phyloP scores from a whole-genome alignment of 2,113 vertebrate genomes.

The Girardinichthys multiradiatus region DNA sequence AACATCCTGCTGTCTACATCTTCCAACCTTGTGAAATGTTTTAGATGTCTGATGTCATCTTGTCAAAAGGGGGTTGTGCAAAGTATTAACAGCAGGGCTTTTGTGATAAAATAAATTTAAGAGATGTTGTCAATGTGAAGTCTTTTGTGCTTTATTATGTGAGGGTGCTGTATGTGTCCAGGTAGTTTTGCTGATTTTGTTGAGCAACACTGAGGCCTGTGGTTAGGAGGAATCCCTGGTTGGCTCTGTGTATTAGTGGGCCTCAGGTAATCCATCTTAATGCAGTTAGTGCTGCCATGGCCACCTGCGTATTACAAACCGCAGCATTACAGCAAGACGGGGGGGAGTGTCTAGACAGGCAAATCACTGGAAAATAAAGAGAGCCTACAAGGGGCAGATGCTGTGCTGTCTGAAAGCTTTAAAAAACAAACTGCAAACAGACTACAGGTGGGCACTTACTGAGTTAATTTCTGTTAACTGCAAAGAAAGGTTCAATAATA shows the following conservation, averaged over 20 bases:
- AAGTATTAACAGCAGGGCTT: too few relatives aligned
- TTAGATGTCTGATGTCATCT: not conserved
- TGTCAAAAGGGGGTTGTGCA: not conserved
- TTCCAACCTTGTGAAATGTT: not conserved
- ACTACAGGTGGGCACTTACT: not conserved
- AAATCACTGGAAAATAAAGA: conserved; percentile 52
- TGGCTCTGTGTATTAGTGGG: conserved; percentile 52
- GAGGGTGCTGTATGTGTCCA: conserved; percentile 25
- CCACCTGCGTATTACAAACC: conserved; percentile 52
- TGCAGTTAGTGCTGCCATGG: conserved; percentile 62
- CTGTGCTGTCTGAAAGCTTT: conserved; percentile 17
- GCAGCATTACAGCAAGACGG: conserved; percentile 27
- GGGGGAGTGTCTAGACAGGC: conserved; percentile 54
- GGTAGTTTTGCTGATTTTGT: conserved; percentile 36
- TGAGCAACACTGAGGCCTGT: conserved; percentile 25
- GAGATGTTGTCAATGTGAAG: too few relatives aligned
- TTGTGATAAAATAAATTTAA: too few relatives aligned
- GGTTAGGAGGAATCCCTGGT: conserved; percentile 37
- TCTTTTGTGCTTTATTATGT: not conserved
- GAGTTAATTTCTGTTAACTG: conserved; percentile 1
- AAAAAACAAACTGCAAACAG: conserved; percentile 13
- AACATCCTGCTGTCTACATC: too few relatives aligned
- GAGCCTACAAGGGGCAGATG: not conserved
- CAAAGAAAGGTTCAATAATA: not conserved
- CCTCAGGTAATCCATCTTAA: conserved; percentile 68